Conservation (phyloP, 2,888 invertebrate genomes). For the Leucoptera coffeella region DNA sequence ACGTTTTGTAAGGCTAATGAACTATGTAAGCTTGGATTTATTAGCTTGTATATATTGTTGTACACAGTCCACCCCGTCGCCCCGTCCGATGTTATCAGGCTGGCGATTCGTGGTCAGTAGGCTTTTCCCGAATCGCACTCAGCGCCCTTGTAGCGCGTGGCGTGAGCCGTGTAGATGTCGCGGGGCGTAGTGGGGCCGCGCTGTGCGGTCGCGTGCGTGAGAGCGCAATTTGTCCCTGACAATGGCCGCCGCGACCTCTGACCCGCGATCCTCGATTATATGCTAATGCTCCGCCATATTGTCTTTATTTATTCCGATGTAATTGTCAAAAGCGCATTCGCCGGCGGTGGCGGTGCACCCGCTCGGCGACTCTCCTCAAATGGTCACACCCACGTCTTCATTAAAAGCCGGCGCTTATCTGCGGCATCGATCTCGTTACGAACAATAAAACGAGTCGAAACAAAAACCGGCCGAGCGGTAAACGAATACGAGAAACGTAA, state of each 20-base stretch:
- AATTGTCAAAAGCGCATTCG: not conserved
- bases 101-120: no score
- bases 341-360: not conserved
- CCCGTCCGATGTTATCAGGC: no score
- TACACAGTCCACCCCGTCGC: no score
- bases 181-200: constrained; percentile 4
- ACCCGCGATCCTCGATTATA: constrained; percentile 28
- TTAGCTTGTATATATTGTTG: no score
- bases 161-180: no score
- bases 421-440: constrained; percentile 45
- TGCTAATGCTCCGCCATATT: constrained; percentile 21
- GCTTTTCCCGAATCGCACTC: no score
- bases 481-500: constrained; percentile 47
- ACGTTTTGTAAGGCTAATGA: no score
- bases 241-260: constrained; percentile 11
- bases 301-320: constrained; percentile 3
- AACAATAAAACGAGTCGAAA: constrained; percentile 46
- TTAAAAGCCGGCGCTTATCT: constrained; percentile 36
- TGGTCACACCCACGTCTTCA: constrained; percentile 43
- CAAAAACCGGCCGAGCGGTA: constrained; percentile 40
- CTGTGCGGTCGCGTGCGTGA: constrained; percentile 15
- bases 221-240: constrained; percentile 28
- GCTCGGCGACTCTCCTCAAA: no score
- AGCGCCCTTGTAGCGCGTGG: no score
- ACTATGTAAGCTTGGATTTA: no score